Base-by-base conservation (phyloP, 1,140 invertebrate species). In the Agrilus planipennis region DNA sequence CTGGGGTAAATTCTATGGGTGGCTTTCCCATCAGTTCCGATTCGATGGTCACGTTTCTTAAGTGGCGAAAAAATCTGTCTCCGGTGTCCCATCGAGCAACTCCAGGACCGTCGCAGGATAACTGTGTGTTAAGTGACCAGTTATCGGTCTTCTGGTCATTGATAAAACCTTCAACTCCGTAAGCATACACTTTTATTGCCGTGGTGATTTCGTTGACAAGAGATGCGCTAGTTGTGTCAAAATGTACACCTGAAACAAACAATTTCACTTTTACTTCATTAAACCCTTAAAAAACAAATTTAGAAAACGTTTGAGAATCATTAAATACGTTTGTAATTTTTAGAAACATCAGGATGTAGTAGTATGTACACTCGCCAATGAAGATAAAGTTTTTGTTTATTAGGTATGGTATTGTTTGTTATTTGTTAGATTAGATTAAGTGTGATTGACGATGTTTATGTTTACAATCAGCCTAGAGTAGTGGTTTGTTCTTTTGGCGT, bases 171-270 rank as follows among this genome's bases (percentile, higher is more conserved):
- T 91, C 85, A 1, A 91, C 85, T 0, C 87, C 89, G 50, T 90
- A 84, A 11, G 85, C 87, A 58, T 89, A 92, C 36, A 92, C 87
- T 58, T 87, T 85, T 17, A 92, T 82, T 3, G 86, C 87, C 15
- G 85, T 87, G 2, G 84, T 81, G 27, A 92, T 89, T 58, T 90
- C 85, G 45, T 79, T 80, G 44, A 89, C 79, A 4, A 92, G 62
- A 18, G 81, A 80, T 0, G 73, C 68, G 43, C 78, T 81, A 36
- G 80, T 83, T 14, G 89, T 91, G 56, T 93, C 88, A 51, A 91
- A 93, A 61, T 93, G 87, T 0, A 92, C 86, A 41, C 85, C 84
- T 89, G 63, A 0, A 61, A 58, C 22, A 42, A 41, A 47, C 34
- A n/a, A n/a, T n/a, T n/a, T n/a, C n/a, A n/a, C n/a, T n/a, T n/a